Evolutionary conservation across 2,797 vertebrate genomes (phyloP).

Genomic region (Pseudochaenichthys georgianus): DNA sequence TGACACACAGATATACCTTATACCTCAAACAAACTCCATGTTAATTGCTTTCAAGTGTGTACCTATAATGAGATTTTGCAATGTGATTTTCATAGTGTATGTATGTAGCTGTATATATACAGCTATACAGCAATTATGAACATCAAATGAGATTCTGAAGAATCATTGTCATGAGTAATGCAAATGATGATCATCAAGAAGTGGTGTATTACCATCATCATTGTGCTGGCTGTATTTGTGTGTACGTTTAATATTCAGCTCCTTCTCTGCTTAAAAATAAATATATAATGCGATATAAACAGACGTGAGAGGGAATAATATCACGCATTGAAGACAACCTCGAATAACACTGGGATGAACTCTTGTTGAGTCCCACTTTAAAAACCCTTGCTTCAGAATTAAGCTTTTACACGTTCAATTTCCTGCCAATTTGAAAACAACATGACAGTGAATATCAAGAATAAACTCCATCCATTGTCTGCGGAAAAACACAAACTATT

Average conservation of each 20-base stretch:
- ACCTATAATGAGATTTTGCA: constrained; percentile 56
- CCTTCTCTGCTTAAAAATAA: constrained; percentile 79
- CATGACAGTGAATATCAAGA: constrained; percentile 78
- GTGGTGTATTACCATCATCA: constrained; percentile 60
- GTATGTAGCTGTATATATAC: constrained; percentile 43
- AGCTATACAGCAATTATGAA: constrained; percentile 67
- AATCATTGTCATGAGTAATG: constrained; percentile 70
- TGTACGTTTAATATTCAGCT: constrained; percentile 84
- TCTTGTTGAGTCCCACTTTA: constrained; percentile 78
- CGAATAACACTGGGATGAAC: constrained; percentile 81
- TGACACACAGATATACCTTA: constrained; percentile 60
- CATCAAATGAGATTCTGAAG: constrained; percentile 70
- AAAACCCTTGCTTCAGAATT: constrained; percentile 80
- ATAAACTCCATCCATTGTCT: constrained; percentile 58
- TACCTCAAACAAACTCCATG: constrained; percentile 53
- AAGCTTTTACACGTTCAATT: constrained; percentile 85
- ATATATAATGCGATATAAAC: constrained; percentile 84
- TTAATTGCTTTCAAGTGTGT: constrained; percentile 69
- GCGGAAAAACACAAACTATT: constrained; percentile 68
- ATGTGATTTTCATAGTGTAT: constrained; percentile 51
- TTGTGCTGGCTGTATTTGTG: constrained; percentile 64
- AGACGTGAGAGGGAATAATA: constrained; percentile 88
- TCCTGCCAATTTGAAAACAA: constrained; percentile 85
- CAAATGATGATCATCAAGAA: constrained; percentile 74
- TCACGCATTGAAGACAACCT: constrained; percentile 81